Evolutionary conservation across 92 coral and sea anemone species (phyloP).

Genomic region (Actinostola sp.): DNA sequence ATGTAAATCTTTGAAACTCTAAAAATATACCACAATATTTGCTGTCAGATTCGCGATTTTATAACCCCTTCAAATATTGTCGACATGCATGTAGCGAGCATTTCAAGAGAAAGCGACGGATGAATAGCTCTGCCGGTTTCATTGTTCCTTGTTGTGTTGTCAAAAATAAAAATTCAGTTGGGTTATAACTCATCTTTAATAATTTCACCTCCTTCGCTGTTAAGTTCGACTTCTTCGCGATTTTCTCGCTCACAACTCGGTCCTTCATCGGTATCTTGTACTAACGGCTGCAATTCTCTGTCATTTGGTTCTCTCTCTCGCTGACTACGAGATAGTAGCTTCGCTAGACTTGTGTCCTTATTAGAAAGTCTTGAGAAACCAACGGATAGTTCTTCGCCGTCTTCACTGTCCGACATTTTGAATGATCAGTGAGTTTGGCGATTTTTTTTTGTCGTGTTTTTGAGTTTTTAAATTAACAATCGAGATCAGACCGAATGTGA

Average conservation of each 20-base stretch:
- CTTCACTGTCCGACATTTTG: constrained; percentile 39
- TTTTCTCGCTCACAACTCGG: constrained; percentile 15
- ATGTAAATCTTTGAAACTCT: no score
- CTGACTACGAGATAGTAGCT: constrained; percentile 4
- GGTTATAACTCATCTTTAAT: not conserved
- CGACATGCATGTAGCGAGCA: not conserved
- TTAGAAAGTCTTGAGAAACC: constrained; percentile 9
- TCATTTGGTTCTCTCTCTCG: constrained; percentile 1
- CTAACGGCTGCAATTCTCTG: constrained; percentile 18
- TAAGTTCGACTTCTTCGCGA: constrained; percentile 3
- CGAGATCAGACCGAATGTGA: not conserved
- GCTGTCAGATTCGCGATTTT: not conserved
- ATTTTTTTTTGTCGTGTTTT: not conserved
- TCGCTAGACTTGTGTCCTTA: constrained; percentile 15
- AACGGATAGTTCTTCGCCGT: constrained; percentile 13
- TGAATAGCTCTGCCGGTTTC: not conserved
- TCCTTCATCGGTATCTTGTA: constrained; percentile 5
- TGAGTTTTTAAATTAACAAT: not conserved
- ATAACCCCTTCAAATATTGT: not conserved
- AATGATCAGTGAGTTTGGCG: no score
- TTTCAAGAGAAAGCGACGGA: constrained; percentile 4
- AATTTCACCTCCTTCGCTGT: constrained; percentile 1
- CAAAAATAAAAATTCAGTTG: not conserved
- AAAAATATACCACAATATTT: not conserved
- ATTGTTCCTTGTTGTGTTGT: no score